A percentile compares a stretch with the other conserved stretches of the same genome.
Evolutionary conservation across 2,888 invertebrate species (phyloP).

Genomic region (Acrobasis suavella): DNA sequence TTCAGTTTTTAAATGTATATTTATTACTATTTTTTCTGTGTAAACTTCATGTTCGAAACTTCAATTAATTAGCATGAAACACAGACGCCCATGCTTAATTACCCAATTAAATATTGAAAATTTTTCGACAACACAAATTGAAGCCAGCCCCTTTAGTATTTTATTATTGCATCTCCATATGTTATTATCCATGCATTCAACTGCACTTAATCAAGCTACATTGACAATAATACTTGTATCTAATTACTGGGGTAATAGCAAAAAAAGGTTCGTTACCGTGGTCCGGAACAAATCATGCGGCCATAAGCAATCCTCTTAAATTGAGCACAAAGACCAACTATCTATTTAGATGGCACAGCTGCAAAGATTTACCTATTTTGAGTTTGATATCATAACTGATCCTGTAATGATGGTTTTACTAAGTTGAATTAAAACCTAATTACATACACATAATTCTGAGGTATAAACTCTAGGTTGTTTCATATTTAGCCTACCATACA

Average conservation of each 20-base stretch:
- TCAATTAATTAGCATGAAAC: neutral
- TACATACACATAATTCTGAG: too few species aligned
- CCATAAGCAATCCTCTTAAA: slow-evolving; percentile 76
- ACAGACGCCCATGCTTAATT: neutral
- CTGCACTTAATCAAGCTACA: slow-evolving; percentile 29
- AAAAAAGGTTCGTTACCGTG: slow-evolving; percentile 66
- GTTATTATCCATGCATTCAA: slow-evolving; percentile 24
- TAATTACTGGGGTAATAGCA: slow-evolving; percentile 51
- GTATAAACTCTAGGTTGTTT: too few species aligned
- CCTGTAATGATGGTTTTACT: too few species aligned
- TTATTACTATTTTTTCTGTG: too few species aligned
- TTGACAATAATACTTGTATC: slow-evolving; percentile 34
- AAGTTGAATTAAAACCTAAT: too few species aligned
- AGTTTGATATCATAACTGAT: too few species aligned
- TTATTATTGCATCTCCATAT: neutral
- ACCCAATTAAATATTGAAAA: neutral
- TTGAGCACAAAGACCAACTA: slow-evolving; percentile 48
- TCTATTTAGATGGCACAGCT: neutral
- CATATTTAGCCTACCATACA: too few species aligned
- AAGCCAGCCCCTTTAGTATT: neutral
- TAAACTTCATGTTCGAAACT: neutral
- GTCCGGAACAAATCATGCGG: slow-evolving; percentile 72
- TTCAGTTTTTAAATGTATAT: too few species aligned
- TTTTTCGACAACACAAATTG: neutral
- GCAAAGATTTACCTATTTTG: neutral